Evolutionary conservation across 2,888 invertebrate genomes (phyloP).

Genomic region (Antheraea assamensis): DNA sequence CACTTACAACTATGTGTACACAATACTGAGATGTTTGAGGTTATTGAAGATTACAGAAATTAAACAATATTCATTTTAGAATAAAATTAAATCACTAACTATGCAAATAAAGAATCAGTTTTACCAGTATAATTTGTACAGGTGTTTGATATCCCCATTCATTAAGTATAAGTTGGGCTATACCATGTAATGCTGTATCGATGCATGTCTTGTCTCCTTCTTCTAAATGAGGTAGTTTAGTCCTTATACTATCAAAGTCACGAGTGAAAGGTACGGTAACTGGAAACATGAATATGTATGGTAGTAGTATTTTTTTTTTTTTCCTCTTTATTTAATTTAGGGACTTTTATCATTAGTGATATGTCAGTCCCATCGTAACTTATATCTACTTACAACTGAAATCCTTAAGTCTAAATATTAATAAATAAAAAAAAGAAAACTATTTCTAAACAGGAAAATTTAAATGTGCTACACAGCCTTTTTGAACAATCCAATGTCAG

Average conservation of each 20-base stretch:
- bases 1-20: neutral
- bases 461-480: too few relatives aligned
- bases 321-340: too few relatives aligned
- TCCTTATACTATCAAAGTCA: conserved; percentile 91
- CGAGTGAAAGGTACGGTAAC: conserved; percentile 93
- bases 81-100: neutral
- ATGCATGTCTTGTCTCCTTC: conserved; percentile 94
- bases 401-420: too few relatives aligned
- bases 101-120: conserved; percentile 6
- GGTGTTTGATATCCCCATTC: conserved; percentile 96
- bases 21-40: neutral
- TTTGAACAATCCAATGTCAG: too few relatives aligned
- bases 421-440: too few relatives aligned
- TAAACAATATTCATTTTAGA: neutral
- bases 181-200: conserved; percentile 89
- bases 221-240: conserved; percentile 88
- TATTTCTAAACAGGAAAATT: too few relatives aligned
- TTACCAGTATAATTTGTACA: conserved; percentile 85
- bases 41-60: neutral
- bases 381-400: too few relatives aligned
- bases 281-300: conserved; percentile 37
- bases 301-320: neutral
- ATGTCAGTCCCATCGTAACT: too few relatives aligned
- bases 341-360: too few relatives aligned
- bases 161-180: conserved; percentile 89